phyloP scores from a whole-genome alignment of 2,888 invertebrate genomes.

The Mythimna pallens region DNA sequence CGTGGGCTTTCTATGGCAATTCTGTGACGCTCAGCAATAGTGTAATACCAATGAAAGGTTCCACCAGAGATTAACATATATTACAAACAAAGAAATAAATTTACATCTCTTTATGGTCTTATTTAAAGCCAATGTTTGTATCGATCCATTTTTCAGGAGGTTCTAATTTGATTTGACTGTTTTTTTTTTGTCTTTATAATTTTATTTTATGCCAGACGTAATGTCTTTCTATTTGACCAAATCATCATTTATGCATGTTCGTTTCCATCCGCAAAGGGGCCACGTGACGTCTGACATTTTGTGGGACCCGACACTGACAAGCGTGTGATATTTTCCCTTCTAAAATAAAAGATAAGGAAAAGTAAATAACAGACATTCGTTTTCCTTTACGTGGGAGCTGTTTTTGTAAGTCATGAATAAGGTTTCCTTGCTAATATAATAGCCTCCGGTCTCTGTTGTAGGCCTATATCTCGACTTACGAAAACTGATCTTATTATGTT shows the following conservation, averaged over 20 bases:
- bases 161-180: no score
- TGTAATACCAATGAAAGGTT: neutral
- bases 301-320: conserved; percentile 8
- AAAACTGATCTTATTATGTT: conserved; percentile 26
- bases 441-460: conserved; percentile 21
- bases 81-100: no score
- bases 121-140: neutral
- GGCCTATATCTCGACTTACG: conserved; percentile 4
- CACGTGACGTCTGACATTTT: conserved; percentile 8
- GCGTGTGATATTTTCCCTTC: conserved; percentile 6
- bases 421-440: conserved; percentile 33
- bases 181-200: neutral
- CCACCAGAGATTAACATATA: no score
- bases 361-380: conserved; percentile 9
- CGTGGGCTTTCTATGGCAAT: neutral
- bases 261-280: neutral
- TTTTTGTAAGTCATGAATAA: conserved; percentile 52
- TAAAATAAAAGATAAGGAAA: conserved; percentile 17
- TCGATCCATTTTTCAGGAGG: neutral
- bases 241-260: conserved; percentile 21
- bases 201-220: conserved; percentile 6
- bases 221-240: neutral
- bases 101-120: no score
- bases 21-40: neutral
- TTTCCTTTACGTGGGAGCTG: conserved; percentile 21